These are phyloP conservation scores for Jordanella pulchra DNA, from an alignment of 2,797 vertebrate genomes.

Conservation along the genomic window DNA sequence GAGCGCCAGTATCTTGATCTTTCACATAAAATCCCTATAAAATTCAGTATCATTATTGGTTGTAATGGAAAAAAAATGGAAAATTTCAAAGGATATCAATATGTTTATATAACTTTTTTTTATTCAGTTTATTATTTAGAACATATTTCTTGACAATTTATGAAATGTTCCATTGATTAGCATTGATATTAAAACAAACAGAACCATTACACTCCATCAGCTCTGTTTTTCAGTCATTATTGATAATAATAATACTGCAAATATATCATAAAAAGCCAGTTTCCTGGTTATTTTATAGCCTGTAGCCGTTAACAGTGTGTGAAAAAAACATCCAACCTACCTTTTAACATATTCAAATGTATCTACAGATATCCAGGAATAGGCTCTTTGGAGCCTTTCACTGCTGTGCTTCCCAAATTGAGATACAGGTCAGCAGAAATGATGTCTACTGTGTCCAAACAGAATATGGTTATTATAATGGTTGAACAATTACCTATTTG, in stretches of 20 bases:
- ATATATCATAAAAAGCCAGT: slow-evolving; percentile 8
- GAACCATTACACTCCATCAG: too few species aligned
- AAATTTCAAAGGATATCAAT: not conserved
- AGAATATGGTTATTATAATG: not conserved
- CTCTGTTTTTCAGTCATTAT: not conserved
- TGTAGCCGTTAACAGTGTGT: slow-evolving; percentile 22
- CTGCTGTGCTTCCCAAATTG: not conserved
- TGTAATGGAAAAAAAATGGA: not conserved
- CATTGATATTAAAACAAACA: too few species aligned
- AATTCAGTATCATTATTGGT: not conserved
- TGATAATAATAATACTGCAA: slow-evolving; percentile 5
- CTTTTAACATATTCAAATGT: slow-evolving; percentile 8
- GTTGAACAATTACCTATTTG: not conserved
- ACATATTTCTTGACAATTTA: too few species aligned
- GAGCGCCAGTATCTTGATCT: not conserved
- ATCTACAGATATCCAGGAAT: slow-evolving; percentile 28
- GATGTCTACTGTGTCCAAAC: not conserved
- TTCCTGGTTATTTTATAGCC: slow-evolving; percentile 23
- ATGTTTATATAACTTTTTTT: not conserved
- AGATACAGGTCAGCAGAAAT: slow-evolving; percentile 26
- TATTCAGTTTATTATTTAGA: too few species aligned
- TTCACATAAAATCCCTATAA: not conserved
- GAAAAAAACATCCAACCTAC: not conserved
- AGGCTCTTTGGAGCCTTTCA: slow-evolving; percentile 14
- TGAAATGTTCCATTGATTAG: too few species aligned